These are phyloP conservation scores for Pyrgus malvae DNA, from an alignment of 2,888 invertebrate species.

Conservation along the genomic window DNA sequence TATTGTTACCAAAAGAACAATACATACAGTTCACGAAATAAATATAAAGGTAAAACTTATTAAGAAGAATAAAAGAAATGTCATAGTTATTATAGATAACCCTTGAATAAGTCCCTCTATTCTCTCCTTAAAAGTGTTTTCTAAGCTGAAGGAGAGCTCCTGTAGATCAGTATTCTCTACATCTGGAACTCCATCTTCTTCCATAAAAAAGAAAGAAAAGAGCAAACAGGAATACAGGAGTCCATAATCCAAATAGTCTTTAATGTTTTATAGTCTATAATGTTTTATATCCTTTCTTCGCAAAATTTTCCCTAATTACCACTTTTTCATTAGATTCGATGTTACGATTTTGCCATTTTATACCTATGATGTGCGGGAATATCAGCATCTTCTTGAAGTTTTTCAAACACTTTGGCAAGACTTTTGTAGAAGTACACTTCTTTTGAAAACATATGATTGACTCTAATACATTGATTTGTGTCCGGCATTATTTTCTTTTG, in stretches of 20 bases:
- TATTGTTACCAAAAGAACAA: too few species aligned
- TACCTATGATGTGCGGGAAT: not conserved
- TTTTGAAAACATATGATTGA: not conserved
- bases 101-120: not conserved
- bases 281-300: not conserved
- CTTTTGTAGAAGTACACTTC: not conserved
- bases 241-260: not conserved
- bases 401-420: not conserved
- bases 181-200: constrained; percentile 35
- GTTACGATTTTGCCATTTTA: not conserved
- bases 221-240: not conserved
- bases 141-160: not conserved
- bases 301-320: not conserved
- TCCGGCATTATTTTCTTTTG: not conserved
- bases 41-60: too few species aligned
- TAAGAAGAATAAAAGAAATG: too few species aligned
- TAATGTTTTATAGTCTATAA: too few species aligned
- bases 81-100: not conserved
- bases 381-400: not conserved
- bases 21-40: too few species aligned
- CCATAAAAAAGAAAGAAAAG: constrained; percentile 31
- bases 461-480: not conserved
- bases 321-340: not conserved
- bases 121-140: not conserved
- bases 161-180: not conserved